Percentiles rank a stretch among this genome's conserved stretches.
Evolutionary conservation across 1,140 invertebrate genomes (phyloP).

Genomic region (Delia radicum): DNA sequence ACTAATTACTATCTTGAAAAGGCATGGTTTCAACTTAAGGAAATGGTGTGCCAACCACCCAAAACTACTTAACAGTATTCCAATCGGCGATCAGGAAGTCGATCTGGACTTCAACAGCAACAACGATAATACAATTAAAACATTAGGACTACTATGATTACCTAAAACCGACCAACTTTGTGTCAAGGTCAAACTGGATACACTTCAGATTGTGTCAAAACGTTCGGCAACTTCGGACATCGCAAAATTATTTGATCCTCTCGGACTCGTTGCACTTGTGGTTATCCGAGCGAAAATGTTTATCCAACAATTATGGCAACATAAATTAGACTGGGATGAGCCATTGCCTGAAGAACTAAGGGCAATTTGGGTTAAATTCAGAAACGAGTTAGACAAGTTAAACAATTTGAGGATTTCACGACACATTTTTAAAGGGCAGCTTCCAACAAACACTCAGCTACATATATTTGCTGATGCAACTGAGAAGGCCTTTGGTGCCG

Average conservation of each 20-base stretch:
- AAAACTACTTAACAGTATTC: no score
- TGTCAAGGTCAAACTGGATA: neutral
- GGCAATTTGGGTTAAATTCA: neutral
- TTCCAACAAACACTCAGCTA: neutral
- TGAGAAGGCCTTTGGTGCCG: slow-evolving; percentile 28
- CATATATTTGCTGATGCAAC: slow-evolving; percentile 32
- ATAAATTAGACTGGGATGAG: slow-evolving; percentile 48
- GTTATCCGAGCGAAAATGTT: slow-evolving; percentile 51
- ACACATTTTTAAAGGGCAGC: neutral
- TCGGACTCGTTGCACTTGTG: slow-evolving; percentile 53
- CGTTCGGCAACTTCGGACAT: slow-evolving; percentile 41
- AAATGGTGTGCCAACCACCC: no score
- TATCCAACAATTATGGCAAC: slow-evolving; percentile 52
- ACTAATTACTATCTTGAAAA: neutral
- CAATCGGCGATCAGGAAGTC: slow-evolving; percentile 30
- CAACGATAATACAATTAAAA: neutral
- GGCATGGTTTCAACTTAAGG: slow-evolving; percentile 21
- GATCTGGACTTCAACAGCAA: slow-evolving; percentile 15
- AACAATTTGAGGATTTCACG: neutral
- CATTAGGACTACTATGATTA: slow-evolving; percentile 9
- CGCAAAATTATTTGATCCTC: slow-evolving; percentile 49
- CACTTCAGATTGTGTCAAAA: slow-evolving; percentile 34
- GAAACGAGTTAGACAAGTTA: neutral
- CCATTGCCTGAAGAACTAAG: no score
- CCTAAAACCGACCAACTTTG: neutral